Base-by-base conservation (phyloP, 2,113 vertebrate species). In the Engraulis encrasicolus region DNA sequence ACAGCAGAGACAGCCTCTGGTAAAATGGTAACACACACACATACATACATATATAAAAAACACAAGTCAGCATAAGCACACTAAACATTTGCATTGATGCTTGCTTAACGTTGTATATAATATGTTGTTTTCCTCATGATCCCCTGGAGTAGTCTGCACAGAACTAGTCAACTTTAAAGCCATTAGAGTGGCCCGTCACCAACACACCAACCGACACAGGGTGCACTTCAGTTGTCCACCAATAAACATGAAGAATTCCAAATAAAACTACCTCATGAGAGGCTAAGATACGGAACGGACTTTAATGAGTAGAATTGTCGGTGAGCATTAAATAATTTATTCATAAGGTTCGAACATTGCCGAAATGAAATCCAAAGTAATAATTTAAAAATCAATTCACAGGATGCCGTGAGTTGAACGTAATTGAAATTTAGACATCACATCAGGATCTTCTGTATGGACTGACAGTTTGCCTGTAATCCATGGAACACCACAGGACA, bases 61-160 rank as follows among this genome's bases (percentile, higher is more conserved):
- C 27, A 71, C 27, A 71, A n/a, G 23, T 71, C 15, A 71, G 23
- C 66, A 74, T 11, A 74, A 74, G 66, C 31, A 74, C 66, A 74
- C 31, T 74, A 74, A 27, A 74, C 66, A 14, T 74, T 74, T 74
- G 66, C 66, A 74, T 74, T 74, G 66, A 74, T 74, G 27, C 66
- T 74, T 74, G 66, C 66, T 74, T 74, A 34, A 74, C 31, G 66
- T 12, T 74, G 31, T 74, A 36, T 74, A 31, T 66, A n/a, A 11
- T 71, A 34, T 36, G 11, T 66, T 74, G 66, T 34, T 34, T 15
- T 74, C 66, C 66, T 34, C 34, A 34, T 74, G 27, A 36, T 74
- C 31, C 27, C 27, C 34, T 34, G 27, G 2, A 71, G 61, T 15
- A 36, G 66, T 36, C 19, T 74, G 66, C 66, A 74, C 2, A 74